Evolutionary conservation across 2,888 invertebrate species (phyloP), one percentile per base, ranked within the genome.

Genomic region (Opisthograptis luteolata): DNA sequence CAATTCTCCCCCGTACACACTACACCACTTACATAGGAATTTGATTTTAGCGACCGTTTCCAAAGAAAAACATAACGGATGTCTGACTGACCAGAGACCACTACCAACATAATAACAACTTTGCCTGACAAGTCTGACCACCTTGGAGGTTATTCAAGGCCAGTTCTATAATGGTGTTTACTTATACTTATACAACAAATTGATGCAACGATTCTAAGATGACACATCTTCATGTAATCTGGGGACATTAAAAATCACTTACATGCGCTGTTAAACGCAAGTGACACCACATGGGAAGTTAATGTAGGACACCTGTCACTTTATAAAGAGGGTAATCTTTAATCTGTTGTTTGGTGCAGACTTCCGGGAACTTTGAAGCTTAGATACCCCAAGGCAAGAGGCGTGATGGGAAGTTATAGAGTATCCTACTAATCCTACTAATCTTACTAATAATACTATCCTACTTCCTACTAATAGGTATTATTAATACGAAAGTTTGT

Each of bases 191-290:
- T n/a, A n/a, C n/a, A n/a, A 14, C 10, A 42, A 32, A 32, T 39
- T 51, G 44, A 51, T 41, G 50, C 44, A 51, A 45, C 25, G 30
- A 19, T 20, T 5, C 30, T 24, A 22, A 42, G 35, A 42, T 41
- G 27, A 36, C 47, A 36, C 39, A 43, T 49, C 49, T 43, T 43
- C 43, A 22, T 28, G 49, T 49, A 49, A 49, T 43, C 30, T 42
- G 3, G 2, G 9, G 37, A 43, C 49, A 43, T 49, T 49, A 49
- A 28, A 49, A 37, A 49, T 39, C 43, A 37, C 49, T 49, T 49
- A 49, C 49, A 39, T 39, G 49, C 37, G 40, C 24, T 10, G 44
- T 34, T 25, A 19, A 30, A 35, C 35, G 24, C 15, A 19, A n/a
- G 27, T 43, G 27, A 34, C 43, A 43, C n/a, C 43, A 43, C 17